Evolutionary conservation across 2,888 invertebrate genomes (phyloP), one percentile per base, ranked within the genome.

Genomic region (Scaptomyza cyrtandrae): DNA sequence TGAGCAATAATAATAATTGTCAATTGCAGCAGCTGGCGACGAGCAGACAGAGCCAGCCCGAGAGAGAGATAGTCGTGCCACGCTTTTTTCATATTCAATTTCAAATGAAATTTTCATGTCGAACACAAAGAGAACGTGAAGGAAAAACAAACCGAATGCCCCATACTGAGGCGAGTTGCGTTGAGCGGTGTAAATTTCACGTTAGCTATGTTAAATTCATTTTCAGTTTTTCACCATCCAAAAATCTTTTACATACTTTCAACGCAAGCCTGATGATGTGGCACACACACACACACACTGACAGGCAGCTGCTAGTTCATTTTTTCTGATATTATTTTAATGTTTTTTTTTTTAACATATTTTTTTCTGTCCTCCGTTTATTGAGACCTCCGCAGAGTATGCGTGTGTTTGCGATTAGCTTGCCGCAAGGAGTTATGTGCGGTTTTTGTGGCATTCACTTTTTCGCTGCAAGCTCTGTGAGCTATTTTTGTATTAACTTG

Each of bases 1-100:
- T 82, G 86, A 85, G 63, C 85, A 86, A 86, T 85, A 85, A 85
- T 86, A 86, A 85, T 85, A 85, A 85, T 85, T 85, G 85, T 85
- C 85, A 85, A 86, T 85, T 86, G 85, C 85, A 85, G 86, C 85
- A 86, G 82, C 76, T 85, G 85, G 69, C 84, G 71, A 71, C 70
- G 14, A n/a, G 6, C 13, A 11, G 37, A n/a, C n/a, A n/a, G 37
- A 11, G 14, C 6, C 10, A 16, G 16, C 6, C 4, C 3, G 41
- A 16, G 41, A 0, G 16, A 41, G 10, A 14, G 41, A 19, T 1
- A 31, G 9, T 35, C 19, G 58, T 59, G 56, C 35, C 48, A 44
- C 37, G 45, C 69, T 70, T 71, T 80, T 83, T 80, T 71, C 82
- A 77, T 85, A 85, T 83, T 84, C 85, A 84, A 84, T 85, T 84